These are phyloP conservation scores for Epinephelus cyanopodus DNA, from an alignment of 2,113 vertebrate genomes.

Conservation along the genomic window DNA sequence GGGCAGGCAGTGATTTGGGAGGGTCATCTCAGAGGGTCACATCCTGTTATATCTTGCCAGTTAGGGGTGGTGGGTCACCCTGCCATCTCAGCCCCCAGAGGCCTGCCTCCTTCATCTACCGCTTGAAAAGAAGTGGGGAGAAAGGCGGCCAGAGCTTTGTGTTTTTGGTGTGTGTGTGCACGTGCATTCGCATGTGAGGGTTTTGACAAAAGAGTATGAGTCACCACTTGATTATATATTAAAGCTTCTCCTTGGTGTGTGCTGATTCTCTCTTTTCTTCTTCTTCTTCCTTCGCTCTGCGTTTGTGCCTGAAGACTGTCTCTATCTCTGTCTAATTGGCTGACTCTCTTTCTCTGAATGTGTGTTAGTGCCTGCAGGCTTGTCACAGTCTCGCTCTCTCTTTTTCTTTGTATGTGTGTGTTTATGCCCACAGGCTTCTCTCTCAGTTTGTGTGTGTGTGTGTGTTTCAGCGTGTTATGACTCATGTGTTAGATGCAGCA, in stretches of 20 bases:
- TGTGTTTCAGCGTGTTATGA: constrained; percentile 15
- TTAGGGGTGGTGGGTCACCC: constrained; percentile 33
- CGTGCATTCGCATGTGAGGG: constrained; percentile 6
- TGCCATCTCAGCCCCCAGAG: constrained; percentile 11
- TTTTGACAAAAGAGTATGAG: constrained; percentile 58
- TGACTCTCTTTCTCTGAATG: neutral
- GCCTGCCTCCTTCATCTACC: constrained; percentile 26
- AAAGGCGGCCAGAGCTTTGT: constrained; percentile 14
- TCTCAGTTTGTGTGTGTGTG: neutral
- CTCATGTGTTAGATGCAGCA: neutral
- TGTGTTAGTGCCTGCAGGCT: constrained; percentile 32
- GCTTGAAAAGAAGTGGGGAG: constrained; percentile 14
- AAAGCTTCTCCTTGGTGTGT: constrained; percentile 47
- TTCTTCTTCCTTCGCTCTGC: constrained; percentile 11
- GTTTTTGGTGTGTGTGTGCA: neutral
- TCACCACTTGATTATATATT: constrained; percentile 65
- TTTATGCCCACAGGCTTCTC: constrained; percentile 20
- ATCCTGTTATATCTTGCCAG: constrained; percentile 45
- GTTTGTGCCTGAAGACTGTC: too few relatives aligned
- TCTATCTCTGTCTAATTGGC: neutral
- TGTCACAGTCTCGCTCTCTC: constrained; percentile 8
- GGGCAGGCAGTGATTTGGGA: constrained; percentile 15
- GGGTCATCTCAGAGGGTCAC: constrained; percentile 37
- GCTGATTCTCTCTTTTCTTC: constrained; percentile 18
- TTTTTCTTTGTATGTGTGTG: constrained; percentile 18